Evolutionary conservation across 2,113 vertebrate genomes (phyloP).

Genomic region (Galbula dea): DNA sequence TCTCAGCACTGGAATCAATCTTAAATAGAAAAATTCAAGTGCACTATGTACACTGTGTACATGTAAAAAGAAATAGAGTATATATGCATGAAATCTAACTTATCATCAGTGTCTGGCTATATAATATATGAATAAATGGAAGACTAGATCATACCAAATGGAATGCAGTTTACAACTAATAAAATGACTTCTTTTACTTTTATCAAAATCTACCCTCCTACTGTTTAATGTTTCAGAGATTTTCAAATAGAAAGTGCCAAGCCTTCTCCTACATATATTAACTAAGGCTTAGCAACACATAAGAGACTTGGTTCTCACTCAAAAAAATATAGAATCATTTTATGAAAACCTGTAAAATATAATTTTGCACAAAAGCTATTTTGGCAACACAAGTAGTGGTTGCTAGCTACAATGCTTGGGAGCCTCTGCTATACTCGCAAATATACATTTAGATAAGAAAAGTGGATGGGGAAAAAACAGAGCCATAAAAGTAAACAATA

Average conservation of each 20-base stretch:
- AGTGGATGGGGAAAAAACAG: not conserved
- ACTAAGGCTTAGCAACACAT: conserved; percentile 12
- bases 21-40: not conserved
- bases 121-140: not conserved
- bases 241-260: conserved; percentile 34
- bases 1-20: not conserved
- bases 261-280: not conserved
- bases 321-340: conserved; percentile 51
- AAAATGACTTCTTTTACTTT: not conserved
- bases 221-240: not conserved
- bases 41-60: not conserved
- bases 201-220: conserved; percentile 1
- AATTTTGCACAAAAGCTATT: conserved; percentile 65
- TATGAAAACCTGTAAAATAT: conserved; percentile 49
- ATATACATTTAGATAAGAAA: not conserved
- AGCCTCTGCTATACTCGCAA: not conserved
- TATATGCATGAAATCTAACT: not conserved
- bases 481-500: not conserved
- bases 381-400: conserved; percentile 52
- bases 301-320: conserved; percentile 1
- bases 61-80: not conserved
- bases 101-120: not conserved
- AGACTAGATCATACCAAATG: not conserved
- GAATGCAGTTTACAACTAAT: not conserved
- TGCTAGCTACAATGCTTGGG: not conserved